Evolutionary conservation across 2,797 vertebrate species (phyloP), one percentile per base, ranked within the genome.

Genomic region (Taeniopygia guttata): DNA sequence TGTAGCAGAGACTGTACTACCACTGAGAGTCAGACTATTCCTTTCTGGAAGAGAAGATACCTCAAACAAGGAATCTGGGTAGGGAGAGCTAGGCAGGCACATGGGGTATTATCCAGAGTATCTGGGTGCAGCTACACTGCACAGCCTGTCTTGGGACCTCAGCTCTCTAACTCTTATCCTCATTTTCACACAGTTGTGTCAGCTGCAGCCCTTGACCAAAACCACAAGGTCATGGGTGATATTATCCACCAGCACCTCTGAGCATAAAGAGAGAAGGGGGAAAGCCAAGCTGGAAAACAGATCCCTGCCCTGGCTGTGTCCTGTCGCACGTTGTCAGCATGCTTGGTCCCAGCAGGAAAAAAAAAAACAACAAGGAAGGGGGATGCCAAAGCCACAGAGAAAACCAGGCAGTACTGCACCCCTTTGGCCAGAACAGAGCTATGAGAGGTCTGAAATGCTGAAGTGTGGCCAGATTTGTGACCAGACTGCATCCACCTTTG

Each of bases 181-280:
- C 29, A 58, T 56, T 81, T 68, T 49, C 40, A 23, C 29, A 48
- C 14, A 4, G 3, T 48, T 85, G 64, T 10, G 9, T 32, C 48
- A 20, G 25, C 2, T 68, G 34, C 29, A 82, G 48, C 15, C 40
- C 42, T 43, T 77, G 36, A 45, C 5, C 21, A 27, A 56, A 60
- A 80, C 3, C 2, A 2, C 11, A 32, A 56, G 27, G 36, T 69
- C 75, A 56, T 45, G 26, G 51, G 5, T 84, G 54, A 30, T 1
- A 0, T 74, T 43, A n/a, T 23, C 43, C 46, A 52, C 58, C 85
- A 80, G 42, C 52, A 72, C 8, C 38, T 70, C 23, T 56, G 34
- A 54, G 6, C 0, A 0, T 16, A 40, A 23, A 60, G 38, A 59
- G 26, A 51, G 10, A n/a, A 56, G 7, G 5, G 34, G 3, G 20